phyloP scores from a whole-genome alignment of 1,140 invertebrate species.

The Leptinotarsa lineolata region DNA sequence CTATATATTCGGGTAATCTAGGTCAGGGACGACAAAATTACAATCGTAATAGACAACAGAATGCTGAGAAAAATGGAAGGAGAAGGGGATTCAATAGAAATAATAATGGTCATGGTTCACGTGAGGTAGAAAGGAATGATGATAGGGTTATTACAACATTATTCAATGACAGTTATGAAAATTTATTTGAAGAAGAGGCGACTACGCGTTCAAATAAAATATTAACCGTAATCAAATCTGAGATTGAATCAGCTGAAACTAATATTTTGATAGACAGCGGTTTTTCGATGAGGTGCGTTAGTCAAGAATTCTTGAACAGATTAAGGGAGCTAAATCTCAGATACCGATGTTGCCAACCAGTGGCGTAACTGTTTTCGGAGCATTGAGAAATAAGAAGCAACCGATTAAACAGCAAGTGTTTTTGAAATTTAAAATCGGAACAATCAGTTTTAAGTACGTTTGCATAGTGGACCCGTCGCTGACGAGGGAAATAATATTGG shows the following conservation, averaged over 20 bases:
- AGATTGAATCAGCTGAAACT: neutral
- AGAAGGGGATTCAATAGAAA: neutral
- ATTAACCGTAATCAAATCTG: neutral
- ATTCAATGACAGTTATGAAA: constrained; percentile 2
- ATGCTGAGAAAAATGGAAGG: neutral
- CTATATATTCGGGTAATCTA: neutral
- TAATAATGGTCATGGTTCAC: neutral
- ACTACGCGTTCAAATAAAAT: neutral
- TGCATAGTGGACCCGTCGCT: constrained; percentile 10
- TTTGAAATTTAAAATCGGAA: neutral
- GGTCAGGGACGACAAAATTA: neutral
- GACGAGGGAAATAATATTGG: constrained; percentile 10
- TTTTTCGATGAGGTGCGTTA: neutral
- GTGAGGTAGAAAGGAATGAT: neutral
- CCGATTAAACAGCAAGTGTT: neutral
- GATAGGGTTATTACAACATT: neutral
- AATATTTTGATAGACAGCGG: neutral
- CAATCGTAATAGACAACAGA: neutral
- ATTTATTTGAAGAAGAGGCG: neutral
- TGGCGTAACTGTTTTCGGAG: neutral
- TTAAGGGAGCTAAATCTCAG: neutral
- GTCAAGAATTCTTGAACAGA: neutral
- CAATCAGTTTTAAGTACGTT: neutral
- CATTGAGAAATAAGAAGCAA: neutral
- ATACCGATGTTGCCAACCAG: neutral